Percentiles rank a stretch among this genome's conserved stretches.
Evolutionary conservation across 2,797 vertebrate genomes (phyloP).

Genomic region (Myoxocephalus aenaeus): DNA sequence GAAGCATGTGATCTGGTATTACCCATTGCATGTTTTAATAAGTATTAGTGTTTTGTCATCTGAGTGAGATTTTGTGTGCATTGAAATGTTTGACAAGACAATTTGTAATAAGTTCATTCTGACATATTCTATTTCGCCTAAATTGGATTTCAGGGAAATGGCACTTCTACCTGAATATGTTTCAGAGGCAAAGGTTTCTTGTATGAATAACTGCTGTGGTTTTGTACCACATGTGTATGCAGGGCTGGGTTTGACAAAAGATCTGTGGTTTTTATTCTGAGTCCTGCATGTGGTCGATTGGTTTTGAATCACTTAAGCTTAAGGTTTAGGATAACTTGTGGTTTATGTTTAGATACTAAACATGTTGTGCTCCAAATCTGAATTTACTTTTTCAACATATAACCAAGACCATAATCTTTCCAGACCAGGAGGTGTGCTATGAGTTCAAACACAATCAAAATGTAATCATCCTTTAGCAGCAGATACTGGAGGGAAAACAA

Average conservation of each 20-base stretch:
- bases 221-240: neutral
- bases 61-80: neutral
- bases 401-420: neutral
- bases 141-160: neutral
- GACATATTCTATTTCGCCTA: neutral
- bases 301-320: neutral
- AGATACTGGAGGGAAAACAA: neutral
- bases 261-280: neutral
- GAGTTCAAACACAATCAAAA: neutral
- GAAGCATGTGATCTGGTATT: neutral
- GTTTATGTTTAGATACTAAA: neutral
- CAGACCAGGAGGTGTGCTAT: neutral
- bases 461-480: neutral
- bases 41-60: neutral
- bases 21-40: neutral
- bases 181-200: neutral
- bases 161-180: neutral
- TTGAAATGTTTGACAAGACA: neutral
- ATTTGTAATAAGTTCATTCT: neutral
- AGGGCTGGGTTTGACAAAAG: neutral
- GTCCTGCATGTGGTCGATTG: neutral
- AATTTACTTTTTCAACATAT: neutral
- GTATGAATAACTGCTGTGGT: neutral
- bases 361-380: neutral
- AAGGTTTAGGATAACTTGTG: neutral